These are phyloP conservation scores for Chironomus striatipennis DNA, from an alignment of 1,140 invertebrate species.

Conservation along the genomic window DNA sequence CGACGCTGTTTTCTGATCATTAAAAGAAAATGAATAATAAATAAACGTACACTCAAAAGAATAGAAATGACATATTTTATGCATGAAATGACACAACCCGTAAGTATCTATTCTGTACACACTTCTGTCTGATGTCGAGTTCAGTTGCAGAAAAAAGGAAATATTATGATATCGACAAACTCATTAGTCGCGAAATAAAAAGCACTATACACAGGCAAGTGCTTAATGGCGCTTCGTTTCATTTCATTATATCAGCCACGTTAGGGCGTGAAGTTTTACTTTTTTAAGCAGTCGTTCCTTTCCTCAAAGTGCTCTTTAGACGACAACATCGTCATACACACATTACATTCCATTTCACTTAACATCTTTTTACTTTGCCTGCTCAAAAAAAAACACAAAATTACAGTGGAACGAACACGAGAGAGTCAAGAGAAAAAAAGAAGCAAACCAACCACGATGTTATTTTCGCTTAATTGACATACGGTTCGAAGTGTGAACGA, in stretches of 20 bases:
- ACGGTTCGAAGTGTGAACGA: slow-evolving; percentile 11
- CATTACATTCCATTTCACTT: slow-evolving; percentile 8
- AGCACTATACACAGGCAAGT: background rate
- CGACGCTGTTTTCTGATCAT: background rate
- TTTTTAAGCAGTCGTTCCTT: background rate
- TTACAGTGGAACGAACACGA: background rate
- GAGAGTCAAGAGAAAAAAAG: background rate
- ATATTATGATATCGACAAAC: background rate
- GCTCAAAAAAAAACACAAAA: background rate
- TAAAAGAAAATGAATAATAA: background rate
- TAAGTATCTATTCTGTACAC: background rate
- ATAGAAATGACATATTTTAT: background rate
- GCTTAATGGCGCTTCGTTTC: slow-evolving; percentile 5
- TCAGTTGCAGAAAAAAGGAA: background rate
- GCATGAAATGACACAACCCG: background rate
- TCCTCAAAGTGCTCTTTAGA: background rate
- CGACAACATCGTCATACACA: background rate
- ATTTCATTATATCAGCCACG: slow-evolving; percentile 12
- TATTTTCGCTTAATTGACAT: background rate
- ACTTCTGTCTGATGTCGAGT: background rate
- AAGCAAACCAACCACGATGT: background rate
- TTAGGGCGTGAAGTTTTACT: background rate
- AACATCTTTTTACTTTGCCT: background rate
- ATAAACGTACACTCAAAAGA: background rate
- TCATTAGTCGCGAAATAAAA: slow-evolving; percentile 2